Evolutionary conservation across 2,888 invertebrate genomes (phyloP).

Genomic region (Callyntrura sp.): DNA sequence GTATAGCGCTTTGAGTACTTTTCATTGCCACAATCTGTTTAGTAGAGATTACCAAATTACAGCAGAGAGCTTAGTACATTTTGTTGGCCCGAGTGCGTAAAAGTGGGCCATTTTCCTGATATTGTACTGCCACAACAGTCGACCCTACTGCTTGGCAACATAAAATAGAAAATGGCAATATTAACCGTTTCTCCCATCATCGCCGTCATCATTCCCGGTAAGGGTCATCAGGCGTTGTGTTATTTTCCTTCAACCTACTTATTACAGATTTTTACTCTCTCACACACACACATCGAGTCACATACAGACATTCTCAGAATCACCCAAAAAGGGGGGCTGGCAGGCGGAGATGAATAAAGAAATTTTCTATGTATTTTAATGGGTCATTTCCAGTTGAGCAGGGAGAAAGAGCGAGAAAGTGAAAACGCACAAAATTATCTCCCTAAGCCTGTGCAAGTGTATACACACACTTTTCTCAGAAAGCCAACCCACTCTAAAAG

Average conservation of each 20-base stretch:
- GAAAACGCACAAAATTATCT: slow-evolving; percentile 1
- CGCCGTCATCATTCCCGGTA: neutral
- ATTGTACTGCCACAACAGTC: neutral
- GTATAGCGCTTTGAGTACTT: too few species aligned
- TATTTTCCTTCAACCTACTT: slow-evolving; percentile 27
- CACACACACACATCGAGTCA: neutral
- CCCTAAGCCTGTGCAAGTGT: too few species aligned
- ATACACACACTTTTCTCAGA: neutral
- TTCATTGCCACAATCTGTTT: slow-evolving; percentile 30
- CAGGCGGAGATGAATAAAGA: neutral
- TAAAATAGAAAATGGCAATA: slow-evolving; percentile 47
- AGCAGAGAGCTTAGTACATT: neutral
- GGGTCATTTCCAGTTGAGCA: slow-evolving; percentile 12
- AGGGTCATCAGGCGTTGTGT: neutral
- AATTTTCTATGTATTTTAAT: slow-evolving; percentile 27
- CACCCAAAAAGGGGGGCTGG: neutral
- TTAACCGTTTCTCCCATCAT: slow-evolving; percentile 50
- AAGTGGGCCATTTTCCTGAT: neutral
- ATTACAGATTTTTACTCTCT: neutral
- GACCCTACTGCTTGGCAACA: neutral
- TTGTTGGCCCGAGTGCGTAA: neutral
- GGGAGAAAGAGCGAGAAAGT: neutral
- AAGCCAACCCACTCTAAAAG: neutral
- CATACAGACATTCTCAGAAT: neutral
- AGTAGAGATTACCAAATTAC: slow-evolving; percentile 48